Evolutionary conservation across 64 coral and sea anemone genomes (phyloP).

Genomic region (Catalaphyllia jardinei): DNA sequence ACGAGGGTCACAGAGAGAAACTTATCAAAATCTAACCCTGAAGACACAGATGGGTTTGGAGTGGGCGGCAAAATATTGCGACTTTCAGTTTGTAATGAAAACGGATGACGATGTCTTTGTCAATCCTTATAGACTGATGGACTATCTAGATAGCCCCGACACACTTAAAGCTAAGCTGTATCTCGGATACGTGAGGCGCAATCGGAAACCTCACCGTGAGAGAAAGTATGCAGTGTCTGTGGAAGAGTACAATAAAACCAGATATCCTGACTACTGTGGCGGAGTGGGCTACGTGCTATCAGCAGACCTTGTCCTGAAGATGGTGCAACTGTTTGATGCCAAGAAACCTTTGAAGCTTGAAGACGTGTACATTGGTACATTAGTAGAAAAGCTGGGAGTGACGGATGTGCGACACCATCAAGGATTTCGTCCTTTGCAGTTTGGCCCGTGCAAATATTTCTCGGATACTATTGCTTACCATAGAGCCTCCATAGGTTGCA

Average conservation of each 20-base stretch:
- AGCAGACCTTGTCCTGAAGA: background rate
- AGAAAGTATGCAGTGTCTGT: background rate
- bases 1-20: too few relatives aligned
- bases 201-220: background rate
- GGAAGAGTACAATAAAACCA: background rate
- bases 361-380: constrained; percentile 3
- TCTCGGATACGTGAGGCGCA: background rate
- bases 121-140: background rate
- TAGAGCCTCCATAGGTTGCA: too few relatives aligned
- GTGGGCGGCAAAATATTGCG: constrained; percentile 9
- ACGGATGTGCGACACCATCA: too few relatives aligned
- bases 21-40: too few relatives aligned
- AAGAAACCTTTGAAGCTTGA: constrained; percentile 8
- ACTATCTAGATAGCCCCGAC: background rate
- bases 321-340: background rate
- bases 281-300: constrained; percentile 15
- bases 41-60: background rate
- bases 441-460: too few relatives aligned
- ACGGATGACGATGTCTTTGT: constrained; percentile 18
- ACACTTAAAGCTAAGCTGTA: background rate
- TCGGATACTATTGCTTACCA: too few relatives aligned
- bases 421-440: too few relatives aligned
- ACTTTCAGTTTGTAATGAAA: constrained; percentile 24
- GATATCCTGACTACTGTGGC: background rate
- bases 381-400: background rate